A percentile compares a stretch with the other conserved stretches of the same genome.
These are phyloP conservation scores for Argyrosomus regius DNA, from an alignment of 2,797 vertebrate genomes.

Conservation along the genomic window DNA sequence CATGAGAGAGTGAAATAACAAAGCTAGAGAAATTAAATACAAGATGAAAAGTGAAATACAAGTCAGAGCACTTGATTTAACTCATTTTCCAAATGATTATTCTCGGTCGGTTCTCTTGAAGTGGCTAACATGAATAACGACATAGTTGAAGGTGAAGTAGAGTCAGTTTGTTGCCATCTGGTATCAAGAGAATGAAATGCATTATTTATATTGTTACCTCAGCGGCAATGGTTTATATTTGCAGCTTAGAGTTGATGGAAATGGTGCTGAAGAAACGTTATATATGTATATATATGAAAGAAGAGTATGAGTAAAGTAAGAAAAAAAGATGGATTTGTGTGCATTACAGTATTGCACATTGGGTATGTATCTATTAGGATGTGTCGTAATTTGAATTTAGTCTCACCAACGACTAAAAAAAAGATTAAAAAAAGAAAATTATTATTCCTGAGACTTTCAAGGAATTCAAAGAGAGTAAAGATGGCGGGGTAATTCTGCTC, in stretches of 20 bases:
- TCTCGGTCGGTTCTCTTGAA: slow-evolving; percentile 3
- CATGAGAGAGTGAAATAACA: neutral
- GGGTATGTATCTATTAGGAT: too few relatives aligned
- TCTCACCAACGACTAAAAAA: neutral
- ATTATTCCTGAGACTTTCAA: neutral
- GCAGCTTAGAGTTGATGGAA: neutral
- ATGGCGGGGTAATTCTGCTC: slow-evolving; percentile 29
- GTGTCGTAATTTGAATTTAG: slow-evolving; percentile 22
- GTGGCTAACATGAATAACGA: slow-evolving; percentile 6
- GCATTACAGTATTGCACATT: too few relatives aligned
- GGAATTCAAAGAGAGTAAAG: slow-evolving; percentile 20
- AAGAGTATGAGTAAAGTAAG: too few relatives aligned
- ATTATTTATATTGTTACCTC: slow-evolving; percentile 18
- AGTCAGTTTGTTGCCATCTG: slow-evolving; percentile 17
- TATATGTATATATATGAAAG: neutral
- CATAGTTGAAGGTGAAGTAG: slow-evolving; percentile 21
- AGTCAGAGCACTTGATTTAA: neutral
- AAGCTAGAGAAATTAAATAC: neutral
- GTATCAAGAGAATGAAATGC: slow-evolving; percentile 16
- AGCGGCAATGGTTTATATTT: slow-evolving; percentile 9
- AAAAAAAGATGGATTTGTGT: too few relatives aligned
- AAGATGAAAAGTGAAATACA: neutral
- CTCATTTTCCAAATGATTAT: neutral
- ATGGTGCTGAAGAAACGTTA: slow-evolving; percentile 2
- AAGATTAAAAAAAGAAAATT: too few relatives aligned